A percentile compares a stretch with the other conserved stretches of the same genome.
phyloP scores from a whole-genome alignment of 1,140 invertebrate genomes.

The Samia ricini region DNA sequence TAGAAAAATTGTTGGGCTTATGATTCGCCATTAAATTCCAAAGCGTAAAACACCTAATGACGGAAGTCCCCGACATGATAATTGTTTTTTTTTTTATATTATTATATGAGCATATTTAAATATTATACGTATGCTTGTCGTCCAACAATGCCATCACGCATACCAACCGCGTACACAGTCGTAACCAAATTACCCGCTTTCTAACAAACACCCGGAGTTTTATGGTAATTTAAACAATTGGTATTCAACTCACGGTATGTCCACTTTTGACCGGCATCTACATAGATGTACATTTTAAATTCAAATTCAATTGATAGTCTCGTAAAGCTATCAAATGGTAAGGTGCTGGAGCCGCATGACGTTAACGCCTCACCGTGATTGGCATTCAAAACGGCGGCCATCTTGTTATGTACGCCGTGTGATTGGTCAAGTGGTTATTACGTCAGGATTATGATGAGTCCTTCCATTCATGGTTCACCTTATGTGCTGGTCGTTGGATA shows the following conservation, averaged over 20 bases:
- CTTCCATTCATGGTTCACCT: conserved; percentile 31
- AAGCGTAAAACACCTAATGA: conserved; percentile 21
- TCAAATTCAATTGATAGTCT: conserved; percentile 69
- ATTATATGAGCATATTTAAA: conserved; percentile 51
- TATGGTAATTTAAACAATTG: conserved; percentile 70
- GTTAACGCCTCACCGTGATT: conserved; percentile 51
- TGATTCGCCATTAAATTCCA: conserved; percentile 2
- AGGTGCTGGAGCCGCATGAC: conserved; percentile 48
- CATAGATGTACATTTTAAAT: conserved; percentile 69
- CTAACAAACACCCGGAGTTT: conserved; percentile 69
- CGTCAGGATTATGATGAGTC: conserved; percentile 35
- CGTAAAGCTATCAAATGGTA: conserved; percentile 72
- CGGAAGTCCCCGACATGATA: conserved; percentile 59
- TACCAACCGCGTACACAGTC: conserved; percentile 50
- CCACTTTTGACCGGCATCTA: conserved; percentile 73
- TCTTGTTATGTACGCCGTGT: conserved; percentile 42
- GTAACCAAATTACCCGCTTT: conserved; percentile 76
- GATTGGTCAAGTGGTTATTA: conserved; percentile 41
- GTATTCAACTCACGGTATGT: conserved; percentile 58
- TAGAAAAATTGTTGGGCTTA: not conserved
- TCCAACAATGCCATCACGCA: conserved; percentile 50
- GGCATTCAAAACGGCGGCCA: conserved; percentile 57
- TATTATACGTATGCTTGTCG: conserved; percentile 39
- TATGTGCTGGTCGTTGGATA: not conserved
- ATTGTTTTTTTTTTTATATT: conserved; percentile 61